These are phyloP conservation scores for Drosophila equinoxialis DNA, from an alignment of 1,140 invertebrate species.

Conservation along the genomic window DNA sequence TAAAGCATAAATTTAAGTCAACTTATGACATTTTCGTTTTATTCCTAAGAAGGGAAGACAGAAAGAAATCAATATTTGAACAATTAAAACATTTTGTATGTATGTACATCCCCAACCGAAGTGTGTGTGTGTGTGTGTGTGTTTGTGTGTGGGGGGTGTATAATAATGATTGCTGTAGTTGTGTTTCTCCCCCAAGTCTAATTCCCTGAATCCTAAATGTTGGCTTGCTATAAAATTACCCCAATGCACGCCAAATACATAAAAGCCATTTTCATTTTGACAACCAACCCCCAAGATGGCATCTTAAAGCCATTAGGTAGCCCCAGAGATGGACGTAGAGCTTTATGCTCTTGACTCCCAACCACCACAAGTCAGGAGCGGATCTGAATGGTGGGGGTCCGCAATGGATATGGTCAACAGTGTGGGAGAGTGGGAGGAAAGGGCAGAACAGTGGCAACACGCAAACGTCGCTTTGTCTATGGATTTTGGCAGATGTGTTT, in stretches of 20 bases:
- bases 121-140: neutral
- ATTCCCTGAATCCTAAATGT: conserved; percentile 59
- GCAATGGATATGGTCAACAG: neutral
- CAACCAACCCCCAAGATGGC: conserved; percentile 33
- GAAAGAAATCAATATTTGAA: conserved; percentile 48
- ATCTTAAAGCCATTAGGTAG: conserved; percentile 43
- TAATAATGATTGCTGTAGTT: conserved; percentile 4
- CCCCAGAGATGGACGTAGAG: conserved; percentile 27
- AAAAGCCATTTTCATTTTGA: conserved; percentile 77
- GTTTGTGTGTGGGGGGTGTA: neutral
- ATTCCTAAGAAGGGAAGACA: neutral
- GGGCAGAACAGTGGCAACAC: conserved; percentile 26
- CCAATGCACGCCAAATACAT: conserved; percentile 71
- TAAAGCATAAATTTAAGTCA: conserved; percentile 47
- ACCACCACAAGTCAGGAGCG: conserved; percentile 12
- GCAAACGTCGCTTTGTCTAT: conserved; percentile 45
- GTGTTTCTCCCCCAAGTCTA: conserved; percentile 29
- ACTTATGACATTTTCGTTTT: conserved; percentile 38
- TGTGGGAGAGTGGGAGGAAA: neutral
- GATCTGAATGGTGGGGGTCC: neutral
- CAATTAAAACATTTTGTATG: conserved; percentile 43
- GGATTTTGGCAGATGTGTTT: neutral
- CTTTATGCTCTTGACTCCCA: conserved; percentile 46
- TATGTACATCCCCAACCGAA: conserved; percentile 33
- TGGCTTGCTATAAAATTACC: conserved; percentile 62